phyloP scores from a whole-genome alignment of 2,888 invertebrate species.

The Polylopha cassiicola region DNA sequence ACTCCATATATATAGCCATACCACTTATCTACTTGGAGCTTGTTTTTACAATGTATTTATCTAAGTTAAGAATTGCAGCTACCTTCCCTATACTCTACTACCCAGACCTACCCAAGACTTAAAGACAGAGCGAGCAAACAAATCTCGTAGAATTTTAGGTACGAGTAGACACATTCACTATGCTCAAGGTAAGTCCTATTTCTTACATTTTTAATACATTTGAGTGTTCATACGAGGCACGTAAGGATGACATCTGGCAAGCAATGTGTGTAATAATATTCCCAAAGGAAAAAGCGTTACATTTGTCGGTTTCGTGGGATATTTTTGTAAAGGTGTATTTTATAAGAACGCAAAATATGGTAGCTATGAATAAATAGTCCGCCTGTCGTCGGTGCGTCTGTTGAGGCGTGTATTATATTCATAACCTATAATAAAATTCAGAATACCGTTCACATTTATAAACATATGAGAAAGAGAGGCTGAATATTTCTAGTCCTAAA shows the following conservation, averaged over 20 bases:
- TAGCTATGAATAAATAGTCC: conserved; percentile 16
- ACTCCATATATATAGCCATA: too few relatives aligned
- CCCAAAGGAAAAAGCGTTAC: conserved; percentile 15
- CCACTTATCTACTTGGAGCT: too few relatives aligned
- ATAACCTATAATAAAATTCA: conserved; percentile 13
- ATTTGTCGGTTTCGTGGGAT: conserved; percentile 21
- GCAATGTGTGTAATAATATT: conserved; percentile 19
- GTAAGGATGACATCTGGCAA: conserved; percentile 18
- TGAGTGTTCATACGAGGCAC: conserved; percentile 17
- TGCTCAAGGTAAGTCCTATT: conserved; percentile 6
- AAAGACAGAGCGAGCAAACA: too few relatives aligned
- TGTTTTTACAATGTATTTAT: too few relatives aligned
- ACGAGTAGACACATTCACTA: conserved; percentile 3
- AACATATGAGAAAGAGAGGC: conserved; percentile 11
- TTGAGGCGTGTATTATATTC: background rate
- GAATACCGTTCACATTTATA: conserved; percentile 6
- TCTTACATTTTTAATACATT: conserved; percentile 19
- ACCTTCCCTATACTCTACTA: too few relatives aligned
- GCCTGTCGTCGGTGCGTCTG: conserved; percentile 2
- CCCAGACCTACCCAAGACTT: too few relatives aligned
- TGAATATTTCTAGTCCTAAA: conserved; percentile 11
- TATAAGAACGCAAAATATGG: conserved; percentile 14
- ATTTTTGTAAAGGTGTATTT: conserved; percentile 19
- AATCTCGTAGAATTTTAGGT: too few relatives aligned
- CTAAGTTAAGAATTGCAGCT: too few relatives aligned